Percentiles rank a stretch among this genome's conserved stretches.
Evolutionary conservation across 2,888 invertebrate species (phyloP).

Genomic region (Capitulum mitella): DNA sequence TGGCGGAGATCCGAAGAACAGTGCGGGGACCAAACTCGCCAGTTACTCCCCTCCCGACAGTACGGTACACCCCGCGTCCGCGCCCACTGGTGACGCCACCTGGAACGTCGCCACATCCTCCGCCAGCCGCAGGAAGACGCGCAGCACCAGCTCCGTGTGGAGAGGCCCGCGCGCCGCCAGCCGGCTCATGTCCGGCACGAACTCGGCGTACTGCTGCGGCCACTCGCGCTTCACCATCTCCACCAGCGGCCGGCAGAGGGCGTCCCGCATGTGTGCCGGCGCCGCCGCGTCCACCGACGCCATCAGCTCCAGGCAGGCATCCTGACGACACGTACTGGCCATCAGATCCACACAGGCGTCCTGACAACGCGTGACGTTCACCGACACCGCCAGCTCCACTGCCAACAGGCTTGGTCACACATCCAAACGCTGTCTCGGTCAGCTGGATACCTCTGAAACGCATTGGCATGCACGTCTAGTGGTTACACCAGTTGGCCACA

Average conservation of each 20-base stretch:
- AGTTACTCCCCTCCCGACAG: no score
- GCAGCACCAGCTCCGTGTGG: constrained; percentile 81
- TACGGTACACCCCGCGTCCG: no score
- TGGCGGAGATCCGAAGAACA: no score
- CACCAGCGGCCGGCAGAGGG: constrained; percentile 70
- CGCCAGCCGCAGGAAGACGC: constrained; percentile 78
- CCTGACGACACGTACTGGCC: background rate
- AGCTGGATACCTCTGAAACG: no score
- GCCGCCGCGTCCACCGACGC: background rate
- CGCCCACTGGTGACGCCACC: constrained; percentile 48
- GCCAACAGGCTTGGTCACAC: no score
- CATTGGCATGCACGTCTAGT: no score
- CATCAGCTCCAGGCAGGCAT: background rate
- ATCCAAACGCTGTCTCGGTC: no score
- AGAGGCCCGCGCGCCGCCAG: constrained; percentile 74
- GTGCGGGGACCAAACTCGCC: no score
- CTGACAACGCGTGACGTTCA: no score
- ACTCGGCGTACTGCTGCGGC: constrained; percentile 92
- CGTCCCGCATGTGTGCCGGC: constrained; percentile 42
- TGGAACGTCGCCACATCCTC: constrained; percentile 89
- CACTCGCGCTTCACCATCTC: constrained; percentile 96
- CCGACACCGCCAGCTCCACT: no score
- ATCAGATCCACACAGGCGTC: background rate
- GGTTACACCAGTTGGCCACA: no score
- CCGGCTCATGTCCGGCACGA: constrained; percentile 72